Evolutionary conservation across 2,113 vertebrate species (phyloP).

Genomic region (Engraulis encrasicolus): DNA sequence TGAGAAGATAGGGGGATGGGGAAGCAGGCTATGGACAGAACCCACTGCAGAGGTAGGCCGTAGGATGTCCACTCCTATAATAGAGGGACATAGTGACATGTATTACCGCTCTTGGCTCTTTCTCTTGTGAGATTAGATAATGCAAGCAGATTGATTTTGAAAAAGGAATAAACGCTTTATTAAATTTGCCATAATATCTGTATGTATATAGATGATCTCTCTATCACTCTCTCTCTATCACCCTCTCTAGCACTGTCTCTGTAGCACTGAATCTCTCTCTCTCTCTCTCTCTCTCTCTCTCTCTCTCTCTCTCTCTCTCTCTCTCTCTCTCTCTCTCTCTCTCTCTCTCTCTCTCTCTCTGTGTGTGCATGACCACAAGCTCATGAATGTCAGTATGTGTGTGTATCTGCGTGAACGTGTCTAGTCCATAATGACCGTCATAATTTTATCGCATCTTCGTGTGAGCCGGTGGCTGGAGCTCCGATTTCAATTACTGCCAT

Average conservation of each 20-base stretch:
- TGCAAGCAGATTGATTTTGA: background rate
- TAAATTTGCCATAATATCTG: background rate
- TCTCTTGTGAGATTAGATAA: background rate
- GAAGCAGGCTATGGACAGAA: background rate
- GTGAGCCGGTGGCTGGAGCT: background rate
- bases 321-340: too few relatives aligned
- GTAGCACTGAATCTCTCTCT: too few relatives aligned
- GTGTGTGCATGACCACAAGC: too few relatives aligned
- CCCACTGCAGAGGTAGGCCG: background rate
- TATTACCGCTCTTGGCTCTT: background rate
- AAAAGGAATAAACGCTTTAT: background rate
- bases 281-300: too few relatives aligned
- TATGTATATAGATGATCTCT: too few relatives aligned
- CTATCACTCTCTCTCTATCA: too few relatives aligned
- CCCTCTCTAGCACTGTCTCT: too few relatives aligned
- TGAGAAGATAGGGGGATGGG: background rate
- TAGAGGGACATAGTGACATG: background rate
- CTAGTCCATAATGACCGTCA: background rate
- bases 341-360: too few relatives aligned
- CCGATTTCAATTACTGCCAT: conserved; percentile 17
- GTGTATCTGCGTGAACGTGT: background rate
- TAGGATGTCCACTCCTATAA: background rate
- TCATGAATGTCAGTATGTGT: too few relatives aligned
- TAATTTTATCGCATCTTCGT: background rate
- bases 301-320: too few relatives aligned